Percentiles rank a stretch among this genome's conserved stretches.
Conservation (phyloP, 2,113 vertebrate genomes). For the Chaetura pelagica region DNA sequence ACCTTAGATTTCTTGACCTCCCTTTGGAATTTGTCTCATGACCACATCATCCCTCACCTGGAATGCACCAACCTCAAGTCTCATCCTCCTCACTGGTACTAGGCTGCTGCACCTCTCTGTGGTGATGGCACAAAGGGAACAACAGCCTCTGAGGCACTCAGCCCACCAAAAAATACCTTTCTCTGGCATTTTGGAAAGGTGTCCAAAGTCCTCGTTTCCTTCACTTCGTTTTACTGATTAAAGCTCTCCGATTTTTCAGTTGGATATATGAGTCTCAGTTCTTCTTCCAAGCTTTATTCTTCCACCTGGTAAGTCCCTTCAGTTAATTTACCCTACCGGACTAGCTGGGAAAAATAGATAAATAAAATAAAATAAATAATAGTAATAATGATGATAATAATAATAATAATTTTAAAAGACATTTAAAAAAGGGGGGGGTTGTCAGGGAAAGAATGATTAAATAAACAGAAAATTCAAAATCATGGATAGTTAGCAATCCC, state of each 20-base stretch:
- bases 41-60: not conserved
- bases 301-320: not conserved
- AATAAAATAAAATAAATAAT: no score
- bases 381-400: no score
- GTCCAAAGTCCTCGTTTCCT: not conserved
- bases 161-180: not conserved
- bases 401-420: no score
- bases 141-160: not conserved
- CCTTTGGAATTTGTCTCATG: not conserved
- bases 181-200: not conserved
- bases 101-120: accelerated
- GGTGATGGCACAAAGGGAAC: not conserved
- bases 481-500: constrained; percentile 26
- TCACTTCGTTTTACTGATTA: not conserved
- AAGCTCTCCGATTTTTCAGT: not conserved
- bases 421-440: not conserved
- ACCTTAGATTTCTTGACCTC: not conserved
- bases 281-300: not conserved
- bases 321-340: not conserved
- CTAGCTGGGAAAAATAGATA: not conserved
- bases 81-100: not conserved
- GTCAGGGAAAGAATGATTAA: not conserved
- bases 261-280: not conserved
- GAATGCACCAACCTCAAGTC: not conserved
- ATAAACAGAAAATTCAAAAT: constrained; percentile 57